Base-by-base conservation (phyloP, 2,888 invertebrate genomes). In the Sclerodermus sp. region DNA sequence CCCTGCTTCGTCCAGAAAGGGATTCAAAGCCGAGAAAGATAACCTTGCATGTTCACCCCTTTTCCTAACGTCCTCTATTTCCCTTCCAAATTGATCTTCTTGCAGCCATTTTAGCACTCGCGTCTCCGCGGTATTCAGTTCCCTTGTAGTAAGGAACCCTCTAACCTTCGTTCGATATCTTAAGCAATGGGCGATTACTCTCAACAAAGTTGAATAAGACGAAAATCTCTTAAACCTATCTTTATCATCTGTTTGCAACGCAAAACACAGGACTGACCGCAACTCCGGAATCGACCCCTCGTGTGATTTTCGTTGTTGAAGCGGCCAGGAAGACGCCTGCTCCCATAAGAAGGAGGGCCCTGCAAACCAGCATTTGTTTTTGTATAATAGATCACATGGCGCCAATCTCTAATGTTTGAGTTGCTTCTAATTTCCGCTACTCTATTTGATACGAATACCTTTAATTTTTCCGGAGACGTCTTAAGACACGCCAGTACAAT, bases 1-100 rank as follows among this genome's bases (percentile, higher is more conserved):
- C n/a, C 57, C 59, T 4, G 29, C 13, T 10, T 37, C n/a, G n/a
- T 52, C 47, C 1, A 47, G 18, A 13, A 47, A 47, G 0, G 47
- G 47, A 23, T 16, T 32, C 1, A 46, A 14, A 13, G n/a, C 0
- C 6, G 23, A 3, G 3, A 23, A n/a, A n/a, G n/a, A 1, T 2
- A 8, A 45, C 8, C 16, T 47, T 47, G 1, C 47, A n/a, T n/a
- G n/a, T n/a, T n/a, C n/a, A 23, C 8, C 8, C 8, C 4, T 5
- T 23, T 23, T 23, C 8, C 8, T 23, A 23, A 23, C 4, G 4
- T 23, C 23, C 23, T 23, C 4, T 23, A 23, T 23, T 23, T 23
- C 23, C 8, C 3, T 3, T 23, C 8, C 8, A 23, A 23, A 23
- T 8, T 23, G 23, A 3, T 5, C 3, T 5, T 3, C 8, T 23